Base-by-base conservation (phyloP, 2,888 invertebrate genomes). In the Fragum fragum region DNA sequence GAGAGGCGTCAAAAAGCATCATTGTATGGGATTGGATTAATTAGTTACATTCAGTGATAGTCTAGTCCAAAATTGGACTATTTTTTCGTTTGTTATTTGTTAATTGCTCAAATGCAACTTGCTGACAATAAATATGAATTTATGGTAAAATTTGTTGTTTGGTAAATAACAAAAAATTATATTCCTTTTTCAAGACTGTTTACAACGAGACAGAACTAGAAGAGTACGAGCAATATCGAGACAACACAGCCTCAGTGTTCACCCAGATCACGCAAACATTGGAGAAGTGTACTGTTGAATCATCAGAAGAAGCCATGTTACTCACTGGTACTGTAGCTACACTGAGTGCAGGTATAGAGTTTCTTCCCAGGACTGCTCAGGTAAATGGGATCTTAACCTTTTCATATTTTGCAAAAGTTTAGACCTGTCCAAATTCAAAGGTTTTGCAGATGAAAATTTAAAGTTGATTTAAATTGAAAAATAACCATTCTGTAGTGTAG, bases 221-320 rank as follows among this genome's bases (percentile, higher is more conserved):
- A 36, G 21, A 73, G 52, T 84, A 69, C 66, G 76, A 81, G 32
- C 32, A 72, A 1, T 53, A 73, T 28, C 53, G 81, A 59, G 76
- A 81, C 26, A 29, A 39, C 23, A 57, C 61, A 5, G 81, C 75
- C 2, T 39, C 52, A n/a, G 21, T 78, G 1, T 18, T 69, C 23
- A 16, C 23, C 16, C 26, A 61, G 18, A n/a, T 84, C 1, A 1
- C 61, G 1, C 29, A 73, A 5, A 70, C 80, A 0, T 32, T 84
- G 21, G 47, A 6, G n/a, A 66, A 16, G 14, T 55, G 28, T 52
- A 79, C 81, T 0, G 42, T 66, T 1, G 81, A 81, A n/a, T 73
- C 79, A 6, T 3, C 70, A 28, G 70, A 32, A 6, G 84, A 84
- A 53, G 73, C 55, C 3, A 26, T 18, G 7, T 6, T 32, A 5